Percentiles rank a stretch among this genome's conserved stretches.
Conservation (phyloP, 2,888 invertebrate species). For the Ametastegia equiseti region DNA sequence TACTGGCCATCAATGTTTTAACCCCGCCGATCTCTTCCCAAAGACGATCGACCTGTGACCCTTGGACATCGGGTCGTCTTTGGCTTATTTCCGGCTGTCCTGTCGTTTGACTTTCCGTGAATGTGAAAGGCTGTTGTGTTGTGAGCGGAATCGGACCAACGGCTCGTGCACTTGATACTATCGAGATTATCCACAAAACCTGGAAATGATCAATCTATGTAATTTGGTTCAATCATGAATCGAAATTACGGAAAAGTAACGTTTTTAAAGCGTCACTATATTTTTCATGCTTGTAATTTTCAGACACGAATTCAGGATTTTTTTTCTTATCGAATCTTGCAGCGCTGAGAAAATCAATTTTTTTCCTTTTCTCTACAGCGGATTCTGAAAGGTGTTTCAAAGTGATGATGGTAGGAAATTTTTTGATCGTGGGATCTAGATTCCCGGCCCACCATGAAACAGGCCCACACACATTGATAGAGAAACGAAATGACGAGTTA, state of each 20-base stretch:
- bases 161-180: constrained; percentile 19
- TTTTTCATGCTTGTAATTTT: no score
- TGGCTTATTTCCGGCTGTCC: constrained; percentile 30
- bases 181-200: constrained; percentile 35
- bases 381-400: background rate
- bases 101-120: background rate
- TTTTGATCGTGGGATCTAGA: constrained; percentile 31
- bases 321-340: background rate
- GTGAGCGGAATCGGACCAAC: constrained; percentile 39
- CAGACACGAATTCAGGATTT: background rate
- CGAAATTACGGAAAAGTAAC: background rate
- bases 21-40: constrained; percentile 59
- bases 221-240: background rate
- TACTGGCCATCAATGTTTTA: constrained; percentile 56
- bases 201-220: background rate
- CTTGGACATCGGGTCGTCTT: constrained; percentile 30
- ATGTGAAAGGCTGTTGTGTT: constrained; percentile 27
- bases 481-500: background rate
- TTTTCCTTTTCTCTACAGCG: background rate
- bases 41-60: constrained; percentile 48
- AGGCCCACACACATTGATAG: constrained; percentile 2
- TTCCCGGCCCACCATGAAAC: background rate
- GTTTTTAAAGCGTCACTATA: no score
- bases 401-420: background rate
- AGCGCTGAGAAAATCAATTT: background rate